phyloP scores from a whole-genome alignment of 2,888 invertebrate species.

The Eilema griseolum region DNA sequence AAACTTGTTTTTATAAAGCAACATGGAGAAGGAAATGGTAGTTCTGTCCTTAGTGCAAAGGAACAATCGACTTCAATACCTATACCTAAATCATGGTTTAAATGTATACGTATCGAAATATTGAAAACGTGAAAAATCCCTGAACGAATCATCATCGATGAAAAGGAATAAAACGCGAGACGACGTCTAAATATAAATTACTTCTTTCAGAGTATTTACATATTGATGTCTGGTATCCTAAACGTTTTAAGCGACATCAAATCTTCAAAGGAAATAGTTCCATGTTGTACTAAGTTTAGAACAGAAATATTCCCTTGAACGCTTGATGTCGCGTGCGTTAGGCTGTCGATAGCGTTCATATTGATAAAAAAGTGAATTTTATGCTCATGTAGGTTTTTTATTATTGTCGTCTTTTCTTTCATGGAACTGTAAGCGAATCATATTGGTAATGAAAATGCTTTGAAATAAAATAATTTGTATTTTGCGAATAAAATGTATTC shows the following conservation, averaged over 20 bases:
- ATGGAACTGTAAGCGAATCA: background rate
- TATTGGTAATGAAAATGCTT: background rate
- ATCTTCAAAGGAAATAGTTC: background rate
- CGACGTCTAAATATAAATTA: background rate
- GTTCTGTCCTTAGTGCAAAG: background rate
- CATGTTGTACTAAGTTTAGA: background rate
- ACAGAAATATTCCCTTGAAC: background rate
- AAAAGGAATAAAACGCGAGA: conserved; percentile 13
- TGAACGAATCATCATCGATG: conserved; percentile 4
- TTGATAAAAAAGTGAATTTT: background rate
- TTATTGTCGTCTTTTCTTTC: background rate
- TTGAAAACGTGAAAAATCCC: conserved; percentile 2
- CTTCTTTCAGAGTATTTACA: background rate
- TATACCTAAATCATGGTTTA: background rate
- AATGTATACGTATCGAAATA: background rate
- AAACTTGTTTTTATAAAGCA: too few relatives aligned
- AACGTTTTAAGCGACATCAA: background rate
- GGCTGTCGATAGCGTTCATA: background rate
- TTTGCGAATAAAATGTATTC: background rate
- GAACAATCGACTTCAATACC: background rate
- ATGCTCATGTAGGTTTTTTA: background rate
- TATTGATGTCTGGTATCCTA: background rate
- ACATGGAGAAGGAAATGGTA: too few relatives aligned
- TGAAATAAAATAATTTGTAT: background rate
- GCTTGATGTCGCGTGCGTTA: background rate